Base-by-base conservation (phyloP, 2,888 invertebrate genomes). In the Muschampia plurimacula region DNA sequence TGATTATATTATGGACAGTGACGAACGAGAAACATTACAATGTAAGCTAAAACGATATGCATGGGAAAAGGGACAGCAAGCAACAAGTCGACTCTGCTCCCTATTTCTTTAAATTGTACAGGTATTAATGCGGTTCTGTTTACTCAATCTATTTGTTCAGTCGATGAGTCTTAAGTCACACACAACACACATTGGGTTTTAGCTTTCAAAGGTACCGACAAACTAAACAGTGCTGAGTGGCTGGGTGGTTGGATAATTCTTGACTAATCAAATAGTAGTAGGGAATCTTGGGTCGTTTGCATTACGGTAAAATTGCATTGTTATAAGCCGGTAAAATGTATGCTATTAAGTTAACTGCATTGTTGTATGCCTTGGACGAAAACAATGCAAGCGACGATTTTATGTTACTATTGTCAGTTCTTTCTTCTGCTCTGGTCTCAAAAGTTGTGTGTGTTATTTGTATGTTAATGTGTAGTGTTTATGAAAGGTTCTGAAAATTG, bases 161-260 rank as follows among this genome's bases (percentile, higher is more conserved):
- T 90, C 89, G 90, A 91, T 89, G 92, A 89, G 92, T 89, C 89
- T 90, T 84, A 85, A 92, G 89, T 88, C 22, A 22, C 22, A 22
- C 91, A 89, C 85, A 90, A 94, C 94, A 94, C 84, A 93, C 92
- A 89, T 94, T 89, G 90, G 89, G 93, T 94, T 94, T 95, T 94
- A 94, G 87, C 89, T 93, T 92, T 92, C 93, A 93, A 94, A 92
- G 88, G 91, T 79, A 86, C 93, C 93, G 92, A 85, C 91, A 86
- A 84, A 83, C 84, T 86, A 91, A 92, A 91, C 89, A 92, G 86
- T 84, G 84, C 80, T 77, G 87, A 92, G 92, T 89, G 90, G 87
- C 80, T 84, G 83, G 86, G 85, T 86, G 87, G 84, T 77, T 86
- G 86, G 86, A 88, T 89, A 86, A 89, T 90, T 89, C 88, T 88